These are phyloP conservation scores for Drosophila fulvimacula DNA, from an alignment of 2,888 invertebrate genomes.

Conservation along the genomic window DNA sequence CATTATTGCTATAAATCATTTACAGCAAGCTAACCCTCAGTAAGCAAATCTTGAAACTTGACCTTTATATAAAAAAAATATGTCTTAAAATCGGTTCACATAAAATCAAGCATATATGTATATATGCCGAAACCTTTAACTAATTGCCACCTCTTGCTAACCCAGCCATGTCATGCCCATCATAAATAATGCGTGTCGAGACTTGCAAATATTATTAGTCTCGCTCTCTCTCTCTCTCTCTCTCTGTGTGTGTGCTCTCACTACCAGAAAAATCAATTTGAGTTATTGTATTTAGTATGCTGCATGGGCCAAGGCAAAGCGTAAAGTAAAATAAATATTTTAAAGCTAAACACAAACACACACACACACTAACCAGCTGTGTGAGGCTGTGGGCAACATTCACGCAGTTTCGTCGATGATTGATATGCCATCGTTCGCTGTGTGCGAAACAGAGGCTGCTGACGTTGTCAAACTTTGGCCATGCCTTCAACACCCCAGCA, in stretches of 20 bases:
- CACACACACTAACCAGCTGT: neutral
- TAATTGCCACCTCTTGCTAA: conserved; percentile 33
- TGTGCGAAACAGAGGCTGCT: conserved; percentile 18
- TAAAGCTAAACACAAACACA: conserved; percentile 57
- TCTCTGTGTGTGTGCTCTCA: conserved; percentile 2
- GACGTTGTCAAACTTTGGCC: conserved; percentile 59
- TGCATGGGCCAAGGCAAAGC: conserved; percentile 42
- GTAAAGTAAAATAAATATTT: conserved; percentile 72
- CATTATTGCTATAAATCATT: neutral
- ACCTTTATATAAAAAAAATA: neutral
- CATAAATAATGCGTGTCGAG: conserved; percentile 48
- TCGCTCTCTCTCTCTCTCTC: neutral
- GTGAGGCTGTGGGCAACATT: conserved; percentile 42
- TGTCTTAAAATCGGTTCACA: neutral
- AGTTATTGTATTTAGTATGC: conserved; percentile 76
- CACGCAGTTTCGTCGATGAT: conserved; percentile 73
- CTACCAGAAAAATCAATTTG: conserved; percentile 74
- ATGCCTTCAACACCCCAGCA: conserved; percentile 10
- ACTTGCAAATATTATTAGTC: conserved; percentile 65
- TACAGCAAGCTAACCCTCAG: neutral
- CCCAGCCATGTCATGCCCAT: neutral
- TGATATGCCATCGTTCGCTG: conserved; percentile 59
- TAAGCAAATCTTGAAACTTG: neutral
- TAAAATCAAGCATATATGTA: neutral
- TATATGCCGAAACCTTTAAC: conserved; percentile 23